Conservation (phyloP, 37 sponge, comb jelly and placozoan species). For the Spongilla lacustris region DNA sequence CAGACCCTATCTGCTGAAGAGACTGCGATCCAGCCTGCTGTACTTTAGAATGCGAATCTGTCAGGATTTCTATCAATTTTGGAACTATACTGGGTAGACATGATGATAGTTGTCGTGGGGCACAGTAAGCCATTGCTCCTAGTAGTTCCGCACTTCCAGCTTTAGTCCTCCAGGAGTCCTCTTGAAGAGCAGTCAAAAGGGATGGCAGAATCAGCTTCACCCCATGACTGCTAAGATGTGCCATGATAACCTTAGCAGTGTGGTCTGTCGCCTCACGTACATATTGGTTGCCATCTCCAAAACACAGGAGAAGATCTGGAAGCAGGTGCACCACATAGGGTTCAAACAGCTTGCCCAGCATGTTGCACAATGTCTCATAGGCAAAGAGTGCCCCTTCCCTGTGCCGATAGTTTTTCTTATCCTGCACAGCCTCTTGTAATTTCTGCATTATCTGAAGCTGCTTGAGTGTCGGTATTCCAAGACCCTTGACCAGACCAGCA, state of each 20-base stretch:
- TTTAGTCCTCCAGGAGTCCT: conserved; percentile 99
- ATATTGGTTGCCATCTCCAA: conserved; percentile 97
- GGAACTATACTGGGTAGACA: conserved; percentile 98
- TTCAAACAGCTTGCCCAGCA: conserved; percentile 96
- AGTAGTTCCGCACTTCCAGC: conserved; percentile 96
- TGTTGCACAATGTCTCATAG: conserved; percentile 86
- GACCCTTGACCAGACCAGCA: conserved; percentile 98
- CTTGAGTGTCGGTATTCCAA: conserved; percentile 93
- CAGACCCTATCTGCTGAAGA: conserved; percentile 96
- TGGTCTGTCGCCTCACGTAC: conserved; percentile 95
- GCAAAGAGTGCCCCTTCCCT: conserved; percentile 97
- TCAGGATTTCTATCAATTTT: conserved; percentile 83
- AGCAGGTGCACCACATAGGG: conserved; percentile 96
- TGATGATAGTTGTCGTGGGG: conserved; percentile 97
- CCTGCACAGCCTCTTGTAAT: conserved; percentile 83
- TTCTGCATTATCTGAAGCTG: conserved; percentile 81
- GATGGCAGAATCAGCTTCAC: conserved; percentile 97
- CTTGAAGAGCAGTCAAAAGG: conserved; percentile 89
- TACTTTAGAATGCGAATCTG: conserved; percentile 98
- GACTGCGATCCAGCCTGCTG: conserved; percentile 88
- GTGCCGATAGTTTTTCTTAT: conserved; percentile 96
- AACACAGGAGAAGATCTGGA: conserved; percentile 91
- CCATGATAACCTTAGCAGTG: conserved; percentile 94
- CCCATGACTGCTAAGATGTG: conserved; percentile 95
- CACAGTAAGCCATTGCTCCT: conserved; percentile 98